phyloP scores from a whole-genome alignment of 2,888 invertebrate species.

The Chalcis sispes region DNA sequence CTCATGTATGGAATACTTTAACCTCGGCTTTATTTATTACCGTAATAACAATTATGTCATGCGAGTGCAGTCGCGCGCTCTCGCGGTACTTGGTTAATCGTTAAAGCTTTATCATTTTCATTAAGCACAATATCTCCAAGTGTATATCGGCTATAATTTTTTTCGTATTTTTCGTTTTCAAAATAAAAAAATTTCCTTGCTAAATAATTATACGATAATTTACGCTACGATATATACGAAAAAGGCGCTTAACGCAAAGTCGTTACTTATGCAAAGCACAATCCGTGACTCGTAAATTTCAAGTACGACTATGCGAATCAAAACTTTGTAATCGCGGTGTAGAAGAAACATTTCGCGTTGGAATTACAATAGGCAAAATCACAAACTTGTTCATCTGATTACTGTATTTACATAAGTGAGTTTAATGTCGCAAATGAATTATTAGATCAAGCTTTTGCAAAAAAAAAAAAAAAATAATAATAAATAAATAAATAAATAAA shows the following conservation, averaged over 20 bases:
- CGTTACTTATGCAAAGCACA: conserved; percentile 53
- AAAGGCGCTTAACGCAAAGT: conserved; percentile 50
- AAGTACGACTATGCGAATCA: conserved; percentile 56
- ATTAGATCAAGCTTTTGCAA: too few relatives aligned
- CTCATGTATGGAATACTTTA: conserved; percentile 2
- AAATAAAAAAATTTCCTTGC: conserved; percentile 32
- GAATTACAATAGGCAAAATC: conserved; percentile 44
- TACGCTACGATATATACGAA: conserved; percentile 33
- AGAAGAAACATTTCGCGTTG: conserved; percentile 33
- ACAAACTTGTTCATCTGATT: conserved; percentile 46
- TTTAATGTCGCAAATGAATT: too few relatives aligned
- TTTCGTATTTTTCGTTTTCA: not conserved
- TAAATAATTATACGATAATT: too few relatives aligned
- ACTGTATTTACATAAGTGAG: conserved; percentile 34
- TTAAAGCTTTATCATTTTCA: conserved; percentile 29
- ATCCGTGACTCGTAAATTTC: conserved; percentile 53
- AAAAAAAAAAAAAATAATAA: too few relatives aligned
- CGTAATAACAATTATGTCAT: conserved; percentile 31
- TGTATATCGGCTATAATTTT: conserved; percentile 41
- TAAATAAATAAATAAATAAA: too few relatives aligned
- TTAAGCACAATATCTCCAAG: conserved; percentile 16
- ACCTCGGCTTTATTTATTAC: conserved; percentile 21
- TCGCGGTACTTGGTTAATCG: not conserved
- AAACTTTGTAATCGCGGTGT: conserved; percentile 54
- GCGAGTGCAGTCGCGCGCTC: not conserved